These are phyloP conservation scores for Telenomus remus DNA, from an alignment of 1,140 invertebrate genomes.

Conservation along the genomic window DNA sequence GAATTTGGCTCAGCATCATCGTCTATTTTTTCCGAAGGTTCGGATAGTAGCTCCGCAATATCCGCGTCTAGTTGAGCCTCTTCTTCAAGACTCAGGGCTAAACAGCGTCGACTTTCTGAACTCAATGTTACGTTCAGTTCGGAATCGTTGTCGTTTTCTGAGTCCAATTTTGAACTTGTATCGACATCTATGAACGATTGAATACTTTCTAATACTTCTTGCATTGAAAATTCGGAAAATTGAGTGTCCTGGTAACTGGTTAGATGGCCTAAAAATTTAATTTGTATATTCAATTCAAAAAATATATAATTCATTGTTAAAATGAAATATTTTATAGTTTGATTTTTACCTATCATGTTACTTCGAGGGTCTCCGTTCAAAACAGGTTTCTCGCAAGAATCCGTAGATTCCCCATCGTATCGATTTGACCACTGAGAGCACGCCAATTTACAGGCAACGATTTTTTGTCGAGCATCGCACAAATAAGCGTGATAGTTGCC, in stretches of 20 bases:
- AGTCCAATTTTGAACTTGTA: slow-evolving; percentile 16
- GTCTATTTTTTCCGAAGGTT: slow-evolving; percentile 58
- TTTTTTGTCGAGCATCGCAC: slow-evolving; percentile 86
- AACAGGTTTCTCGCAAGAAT: neutral
- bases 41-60: slow-evolving; percentile 69
- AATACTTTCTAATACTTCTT: slow-evolving; percentile 64
- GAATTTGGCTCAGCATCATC: slow-evolving; percentile 19
- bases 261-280: slow-evolving; percentile 11
- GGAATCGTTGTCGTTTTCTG: slow-evolving; percentile 1
- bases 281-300: neutral
- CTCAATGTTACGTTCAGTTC: slow-evolving; percentile 1
- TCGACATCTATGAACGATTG: slow-evolving; percentile 61
- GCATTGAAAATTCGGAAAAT: slow-evolving; percentile 47
- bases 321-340: no score
- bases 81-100: slow-evolving; percentile 61
- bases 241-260: slow-evolving; percentile 25
- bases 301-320: no score
- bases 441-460: slow-evolving; percentile 82
- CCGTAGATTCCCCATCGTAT: slow-evolving; percentile 80
- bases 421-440: slow-evolving; percentile 85
- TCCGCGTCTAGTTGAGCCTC: slow-evolving; percentile 67
- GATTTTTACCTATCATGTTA: slow-evolving; percentile 8
- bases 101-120: slow-evolving; percentile 23
- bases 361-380: slow-evolving; percentile 24
- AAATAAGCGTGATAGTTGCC: slow-evolving; percentile 89